phyloP scores from a whole-genome alignment of 2,113 vertebrate genomes.

The Xenotilapia longispinis region DNA sequence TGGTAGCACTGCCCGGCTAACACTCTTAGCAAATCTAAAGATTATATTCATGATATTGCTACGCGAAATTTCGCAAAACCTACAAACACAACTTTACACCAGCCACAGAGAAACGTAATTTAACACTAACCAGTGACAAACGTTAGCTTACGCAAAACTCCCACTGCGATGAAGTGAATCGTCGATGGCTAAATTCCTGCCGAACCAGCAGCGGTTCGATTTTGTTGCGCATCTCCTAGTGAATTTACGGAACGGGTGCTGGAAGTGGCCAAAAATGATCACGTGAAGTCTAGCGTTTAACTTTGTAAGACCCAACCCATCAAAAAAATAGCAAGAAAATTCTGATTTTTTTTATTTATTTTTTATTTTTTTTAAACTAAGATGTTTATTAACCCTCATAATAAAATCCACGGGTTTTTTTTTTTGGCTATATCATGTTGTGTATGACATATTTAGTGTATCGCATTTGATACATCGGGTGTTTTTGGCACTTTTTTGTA shows the following conservation, averaged over 20 bases:
- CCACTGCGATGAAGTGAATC: not conserved
- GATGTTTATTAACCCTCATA: not conserved
- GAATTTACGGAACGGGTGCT: not conserved
- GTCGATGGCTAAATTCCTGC: not conserved
- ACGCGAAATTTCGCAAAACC: not conserved
- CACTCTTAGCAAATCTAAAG: not conserved
- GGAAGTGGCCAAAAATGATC: not conserved
- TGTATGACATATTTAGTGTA: not conserved
- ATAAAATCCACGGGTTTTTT: not conserved
- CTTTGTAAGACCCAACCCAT: not conserved
- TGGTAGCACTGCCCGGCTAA: slow-evolving; percentile 37
- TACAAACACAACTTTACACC: not conserved
- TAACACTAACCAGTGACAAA: not conserved
- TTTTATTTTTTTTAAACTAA: not conserved
- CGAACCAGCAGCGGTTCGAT: not conserved
- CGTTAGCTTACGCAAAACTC: not conserved
- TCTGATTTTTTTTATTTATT: not conserved
- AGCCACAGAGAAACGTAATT: not conserved
- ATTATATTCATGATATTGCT: not conserved
- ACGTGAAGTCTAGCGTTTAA: not conserved
- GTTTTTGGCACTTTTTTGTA: not conserved
- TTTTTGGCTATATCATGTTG: not conserved
- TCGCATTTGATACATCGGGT: not conserved
- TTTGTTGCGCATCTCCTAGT: not conserved
- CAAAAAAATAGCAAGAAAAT: not conserved